Percentiles rank a stretch among this genome's conserved stretches.
phyloP scores from a whole-genome alignment of 1,140 invertebrate species.

The Papilio xuthus region DNA sequence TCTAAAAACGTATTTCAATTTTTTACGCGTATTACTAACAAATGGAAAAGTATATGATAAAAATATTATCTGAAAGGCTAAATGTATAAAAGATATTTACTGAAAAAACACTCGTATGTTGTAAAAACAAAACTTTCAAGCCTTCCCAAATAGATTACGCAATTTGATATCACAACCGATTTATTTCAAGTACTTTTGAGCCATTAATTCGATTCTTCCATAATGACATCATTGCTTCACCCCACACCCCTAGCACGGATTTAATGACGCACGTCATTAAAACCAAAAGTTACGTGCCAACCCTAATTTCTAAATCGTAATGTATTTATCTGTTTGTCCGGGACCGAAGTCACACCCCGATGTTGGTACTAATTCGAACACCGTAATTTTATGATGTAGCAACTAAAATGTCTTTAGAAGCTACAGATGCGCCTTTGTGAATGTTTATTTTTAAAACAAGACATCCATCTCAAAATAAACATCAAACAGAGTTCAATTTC shows the following conservation, averaged over 20 bases:
- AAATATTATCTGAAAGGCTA: background rate
- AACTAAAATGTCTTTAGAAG: slow-evolving; percentile 39
- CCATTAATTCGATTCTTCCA: background rate
- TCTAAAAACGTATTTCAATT: background rate
- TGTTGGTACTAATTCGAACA: slow-evolving; percentile 58
- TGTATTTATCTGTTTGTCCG: slow-evolving; percentile 58
- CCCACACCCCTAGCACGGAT: slow-evolving; percentile 3
- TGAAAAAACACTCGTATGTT: no score
- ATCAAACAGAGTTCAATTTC: slow-evolving; percentile 25
- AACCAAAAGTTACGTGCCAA: slow-evolving; percentile 32
- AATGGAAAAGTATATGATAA: no score
- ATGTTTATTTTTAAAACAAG: slow-evolving; percentile 30
- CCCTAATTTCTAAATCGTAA: slow-evolving; percentile 47
- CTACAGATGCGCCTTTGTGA: slow-evolving; percentile 44
- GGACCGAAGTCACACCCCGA: slow-evolving; percentile 52
- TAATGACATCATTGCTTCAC: background rate
- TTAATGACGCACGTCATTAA: slow-evolving; percentile 37
- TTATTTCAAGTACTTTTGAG: background rate
- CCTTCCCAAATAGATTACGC: background rate
- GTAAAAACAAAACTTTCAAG: background rate
- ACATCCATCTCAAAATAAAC: slow-evolving; percentile 8
- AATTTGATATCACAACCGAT: background rate
- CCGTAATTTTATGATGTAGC: slow-evolving; percentile 62
- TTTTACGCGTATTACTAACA: background rate
- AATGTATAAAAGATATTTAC: background rate